Conservation (phyloP, 2,797 vertebrate genomes). For the Synanceia verrucosa region DNA sequence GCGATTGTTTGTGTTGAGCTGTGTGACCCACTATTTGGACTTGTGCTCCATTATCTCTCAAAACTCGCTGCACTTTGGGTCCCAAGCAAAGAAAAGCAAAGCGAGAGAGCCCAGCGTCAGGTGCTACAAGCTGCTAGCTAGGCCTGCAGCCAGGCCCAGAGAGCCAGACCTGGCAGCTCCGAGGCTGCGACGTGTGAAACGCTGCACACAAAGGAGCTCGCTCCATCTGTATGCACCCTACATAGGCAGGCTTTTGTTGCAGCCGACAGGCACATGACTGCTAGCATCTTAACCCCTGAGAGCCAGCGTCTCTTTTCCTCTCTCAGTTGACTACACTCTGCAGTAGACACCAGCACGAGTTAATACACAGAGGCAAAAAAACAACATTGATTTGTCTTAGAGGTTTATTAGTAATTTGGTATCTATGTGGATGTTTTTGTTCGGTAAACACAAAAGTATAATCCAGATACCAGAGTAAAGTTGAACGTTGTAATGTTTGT, state of each 20-base stretch:
- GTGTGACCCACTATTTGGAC: slow-evolving; percentile 49
- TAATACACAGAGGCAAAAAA: slow-evolving; percentile 36
- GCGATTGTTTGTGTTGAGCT: slow-evolving; percentile 43
- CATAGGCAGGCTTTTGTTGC: slow-evolving; percentile 89
- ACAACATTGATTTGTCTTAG: slow-evolving; percentile 20
- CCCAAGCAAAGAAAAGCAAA: slow-evolving; percentile 50
- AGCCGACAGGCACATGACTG: slow-evolving; percentile 82
- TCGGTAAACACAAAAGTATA: background rate
- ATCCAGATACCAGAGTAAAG: background rate
- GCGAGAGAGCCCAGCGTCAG: slow-evolving; percentile 64
- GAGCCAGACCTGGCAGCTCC: slow-evolving; percentile 78
- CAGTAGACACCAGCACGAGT: slow-evolving; percentile 50
- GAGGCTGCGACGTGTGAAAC: slow-evolving; percentile 82
- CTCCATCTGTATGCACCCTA: slow-evolving; percentile 85
- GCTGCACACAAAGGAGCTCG: slow-evolving; percentile 83
- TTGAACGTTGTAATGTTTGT: background rate
- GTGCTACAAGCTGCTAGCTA: slow-evolving; percentile 77
- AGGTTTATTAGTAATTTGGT: slow-evolving; percentile 6
- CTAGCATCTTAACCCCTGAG: slow-evolving; percentile 83
- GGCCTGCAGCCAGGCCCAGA: slow-evolving; percentile 74
- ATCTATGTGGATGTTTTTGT: slow-evolving; percentile 6
- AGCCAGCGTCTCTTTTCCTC: slow-evolving; percentile 69
- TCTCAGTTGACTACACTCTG: slow-evolving; percentile 53
- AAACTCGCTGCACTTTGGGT: slow-evolving; percentile 37
- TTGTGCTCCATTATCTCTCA: slow-evolving; percentile 50